Percentiles rank a stretch among this genome's conserved stretches.
These are phyloP conservation scores for Neosilurus mollespiculum DNA, from an alignment of 2,797 vertebrate species.

Conservation along the genomic window DNA sequence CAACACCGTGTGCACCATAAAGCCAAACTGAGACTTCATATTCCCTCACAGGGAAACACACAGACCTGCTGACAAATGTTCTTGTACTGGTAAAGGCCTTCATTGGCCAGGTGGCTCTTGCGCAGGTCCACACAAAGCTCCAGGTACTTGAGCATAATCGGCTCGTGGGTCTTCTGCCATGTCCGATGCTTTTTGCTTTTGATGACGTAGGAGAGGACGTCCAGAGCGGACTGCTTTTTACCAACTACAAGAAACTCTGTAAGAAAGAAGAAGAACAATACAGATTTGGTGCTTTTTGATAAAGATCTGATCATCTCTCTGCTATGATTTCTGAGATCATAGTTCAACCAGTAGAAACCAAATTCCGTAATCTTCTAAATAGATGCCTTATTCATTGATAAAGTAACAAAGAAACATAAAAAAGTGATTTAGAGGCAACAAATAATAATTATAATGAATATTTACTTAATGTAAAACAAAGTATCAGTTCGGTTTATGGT, in stretches of 20 bases:
- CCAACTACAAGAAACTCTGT: slow-evolving; percentile 98
- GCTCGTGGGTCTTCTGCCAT: slow-evolving; percentile 99
- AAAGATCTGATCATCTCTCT: not conserved
- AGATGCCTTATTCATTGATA: too few species aligned
- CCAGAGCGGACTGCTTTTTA: slow-evolving; percentile 97
- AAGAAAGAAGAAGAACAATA: not conserved
- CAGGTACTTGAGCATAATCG: slow-evolving; percentile 99
- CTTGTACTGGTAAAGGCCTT: slow-evolving; percentile 98
- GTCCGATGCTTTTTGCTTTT: slow-evolving; percentile 99
- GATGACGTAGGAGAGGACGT: slow-evolving; percentile 99
- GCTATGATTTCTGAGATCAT: not conserved
- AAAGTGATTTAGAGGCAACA: too few species aligned
- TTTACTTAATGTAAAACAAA: too few species aligned
- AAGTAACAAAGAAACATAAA: too few species aligned
- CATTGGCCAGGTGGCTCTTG: slow-evolving; percentile 98
- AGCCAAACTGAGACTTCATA: not conserved
- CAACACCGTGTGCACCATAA: not conserved
- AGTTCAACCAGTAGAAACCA: not conserved
- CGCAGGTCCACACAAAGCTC: slow-evolving; percentile 98
- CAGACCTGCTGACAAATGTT: slow-evolving; percentile 98
- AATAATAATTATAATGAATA: too few species aligned
- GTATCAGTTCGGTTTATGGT: too few species aligned
- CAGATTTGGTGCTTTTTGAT: too few species aligned
- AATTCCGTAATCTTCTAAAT: not conserved
- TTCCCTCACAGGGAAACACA: not conserved